phyloP scores from a whole-genome alignment of 2,797 vertebrate species.

The Poeciliopsis turneri region DNA sequence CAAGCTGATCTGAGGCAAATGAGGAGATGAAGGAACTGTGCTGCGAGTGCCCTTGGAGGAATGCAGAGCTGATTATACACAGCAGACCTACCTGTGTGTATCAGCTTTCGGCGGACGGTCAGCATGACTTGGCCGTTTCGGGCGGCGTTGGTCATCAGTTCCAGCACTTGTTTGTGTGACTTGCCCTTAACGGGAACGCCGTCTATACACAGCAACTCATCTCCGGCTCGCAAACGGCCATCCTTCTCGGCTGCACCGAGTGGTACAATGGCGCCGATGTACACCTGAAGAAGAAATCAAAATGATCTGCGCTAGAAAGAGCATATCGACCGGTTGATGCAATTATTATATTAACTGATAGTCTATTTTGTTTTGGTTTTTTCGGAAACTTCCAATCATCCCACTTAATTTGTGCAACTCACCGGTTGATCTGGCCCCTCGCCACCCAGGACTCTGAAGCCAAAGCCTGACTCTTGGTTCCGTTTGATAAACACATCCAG shows the following conservation, averaged over 20 bases:
- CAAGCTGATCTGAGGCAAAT: conserved; percentile 32
- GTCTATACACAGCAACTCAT: conserved; percentile 96
- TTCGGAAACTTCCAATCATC: not conserved
- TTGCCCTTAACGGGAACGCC: conserved; percentile 93
- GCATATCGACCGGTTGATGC: not conserved
- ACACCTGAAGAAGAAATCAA: conserved; percentile 82
- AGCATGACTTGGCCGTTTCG: conserved; percentile 96
- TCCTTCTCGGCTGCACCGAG: conserved; percentile 95
- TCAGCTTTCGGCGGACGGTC: conserved; percentile 91
- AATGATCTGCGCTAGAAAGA: not conserved
- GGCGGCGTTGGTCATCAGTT: conserved; percentile 97
- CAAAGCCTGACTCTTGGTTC: conserved; percentile 97
- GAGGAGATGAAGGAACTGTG: conserved; percentile 2
- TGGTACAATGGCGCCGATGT: conserved; percentile 96
- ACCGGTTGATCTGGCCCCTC: conserved; percentile 97
- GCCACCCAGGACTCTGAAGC: conserved; percentile 96
- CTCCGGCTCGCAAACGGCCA: conserved; percentile 92
- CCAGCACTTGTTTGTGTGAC: conserved; percentile 96
- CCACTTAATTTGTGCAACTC: conserved; percentile 56
- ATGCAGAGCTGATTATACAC: not conserved
- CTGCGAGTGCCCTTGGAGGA: conserved; percentile 17
- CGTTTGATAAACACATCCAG: conserved; percentile 95
- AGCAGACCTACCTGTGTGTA: conserved; percentile 80
- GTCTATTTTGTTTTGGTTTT: not conserved
- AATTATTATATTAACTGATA: not conserved